These are phyloP conservation scores for Vannuccia rotundouncinata DNA, from an alignment of 2,888 invertebrate genomes.

Conservation along the genomic window DNA sequence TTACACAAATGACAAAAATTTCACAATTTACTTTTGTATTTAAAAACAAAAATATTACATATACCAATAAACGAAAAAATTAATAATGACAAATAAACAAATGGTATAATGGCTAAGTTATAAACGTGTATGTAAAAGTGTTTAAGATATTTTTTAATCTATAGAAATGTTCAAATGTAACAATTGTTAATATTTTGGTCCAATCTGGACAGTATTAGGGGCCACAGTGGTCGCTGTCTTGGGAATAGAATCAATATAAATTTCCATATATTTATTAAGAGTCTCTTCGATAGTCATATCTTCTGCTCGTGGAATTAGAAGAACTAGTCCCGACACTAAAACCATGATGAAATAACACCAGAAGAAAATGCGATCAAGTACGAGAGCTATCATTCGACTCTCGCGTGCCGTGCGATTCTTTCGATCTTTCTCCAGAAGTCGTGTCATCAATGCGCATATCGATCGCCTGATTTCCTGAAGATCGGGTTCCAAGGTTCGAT, in stretches of 20 bases:
- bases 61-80: too few relatives aligned
- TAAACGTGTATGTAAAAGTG: too few relatives aligned
- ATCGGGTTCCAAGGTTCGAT: constrained; percentile 25
- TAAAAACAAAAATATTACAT: too few relatives aligned
- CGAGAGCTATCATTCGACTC: constrained; percentile 50
- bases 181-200: background rate
- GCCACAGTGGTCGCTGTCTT: background rate
- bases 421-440: constrained; percentile 43
- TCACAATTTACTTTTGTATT: too few relatives aligned
- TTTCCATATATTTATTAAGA: background rate
- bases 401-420: constrained; percentile 47
- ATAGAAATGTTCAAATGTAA: too few relatives aligned
- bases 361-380: constrained; percentile 50
- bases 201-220: background rate
- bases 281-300: background rate
- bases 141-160: too few relatives aligned
- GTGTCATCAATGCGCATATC: constrained; percentile 34
- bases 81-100: too few relatives aligned
- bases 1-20: too few relatives aligned
- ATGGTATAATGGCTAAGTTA: too few relatives aligned
- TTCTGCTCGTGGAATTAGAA: constrained; percentile 33
- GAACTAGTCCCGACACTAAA: constrained; percentile 44
- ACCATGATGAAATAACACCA: constrained; percentile 48
- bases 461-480: constrained; percentile 37
- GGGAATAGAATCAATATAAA: background rate